Evolutionary conservation across 2,888 invertebrate genomes (phyloP), one percentile per base, ranked within the genome.

Genomic region (Conomelus anceps): DNA sequence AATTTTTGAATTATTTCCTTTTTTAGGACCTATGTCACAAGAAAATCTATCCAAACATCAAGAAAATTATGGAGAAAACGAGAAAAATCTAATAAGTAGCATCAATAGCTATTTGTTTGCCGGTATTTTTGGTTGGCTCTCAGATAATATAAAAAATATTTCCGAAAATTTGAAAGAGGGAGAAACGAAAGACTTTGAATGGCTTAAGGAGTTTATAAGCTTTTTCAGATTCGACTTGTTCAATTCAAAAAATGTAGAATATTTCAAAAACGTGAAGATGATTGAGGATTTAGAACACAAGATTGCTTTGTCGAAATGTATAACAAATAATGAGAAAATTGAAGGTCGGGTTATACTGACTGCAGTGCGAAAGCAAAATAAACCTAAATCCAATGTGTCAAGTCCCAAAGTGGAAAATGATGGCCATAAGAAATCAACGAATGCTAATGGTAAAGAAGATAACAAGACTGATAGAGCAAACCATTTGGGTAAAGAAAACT

Each of bases 141-240:
- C n/a, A 24, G 88, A 89, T 22, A 88, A 88, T 34, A n/a, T 85
- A 23, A 26, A 84, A 29, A 23, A 85, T 41, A 85, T 88, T 85
- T 85, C 86, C 63, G 85, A 22, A 22, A 88, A 63, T 22, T 87
- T 87, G 23, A 88, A 89, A 88, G 89, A 88, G 22, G 89, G 41
- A 9, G 89, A 90, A 17, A 87, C 87, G 11, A 90, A 90, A 84
- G 87, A 89, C 84, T 88, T 91, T 26, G 90, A 89, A 84, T 89
- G 90, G 87, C 85, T 91, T 13, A 90, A 90, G 89, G 88, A 88
- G 23, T 29, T 90, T 17, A 89, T 90, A 9, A 63, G 23, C 41
- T 26, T 22, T 22, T 90, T 88, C 63, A 26, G 84, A 22, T 20
- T 20, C 13, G 89, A 90, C 29, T 84, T 90, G 34, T 63, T 90